Conservation (phyloP, 2,797 vertebrate genomes). For the Anabas testudineus region DNA sequence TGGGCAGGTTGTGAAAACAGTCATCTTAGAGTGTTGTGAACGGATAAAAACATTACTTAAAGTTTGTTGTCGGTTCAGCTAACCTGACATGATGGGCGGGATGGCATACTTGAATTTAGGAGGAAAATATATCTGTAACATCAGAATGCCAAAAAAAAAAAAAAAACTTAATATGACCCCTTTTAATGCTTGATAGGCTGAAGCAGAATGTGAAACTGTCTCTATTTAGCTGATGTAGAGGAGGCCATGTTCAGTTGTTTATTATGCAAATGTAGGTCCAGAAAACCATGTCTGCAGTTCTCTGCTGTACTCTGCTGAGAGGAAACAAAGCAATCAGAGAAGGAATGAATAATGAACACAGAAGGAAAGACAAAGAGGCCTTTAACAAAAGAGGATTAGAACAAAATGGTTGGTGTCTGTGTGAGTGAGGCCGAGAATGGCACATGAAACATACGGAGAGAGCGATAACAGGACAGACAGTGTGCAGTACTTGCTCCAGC, state of each 20-base stretch:
- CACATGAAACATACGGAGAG: conserved; percentile 61
- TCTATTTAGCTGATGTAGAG: too few relatives aligned
- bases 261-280: conserved; percentile 9
- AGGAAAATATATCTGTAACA: too few relatives aligned
- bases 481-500: conserved; percentile 50
- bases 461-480: conserved; percentile 57
- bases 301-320: conserved; percentile 9
- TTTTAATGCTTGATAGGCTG: not conserved
- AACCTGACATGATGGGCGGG: too few relatives aligned
- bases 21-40: too few relatives aligned
- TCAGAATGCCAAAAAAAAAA: too few relatives aligned
- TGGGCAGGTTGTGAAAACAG: too few relatives aligned
- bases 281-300: conserved; percentile 2
- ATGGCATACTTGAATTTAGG: too few relatives aligned
- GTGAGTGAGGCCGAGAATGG: conserved; percentile 32
- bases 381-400: conserved; percentile 71
- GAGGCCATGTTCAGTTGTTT: conserved; percentile 10
- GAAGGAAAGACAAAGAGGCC: conserved; percentile 65
- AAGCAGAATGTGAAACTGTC: not conserved
- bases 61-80: too few relatives aligned
- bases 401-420: conserved; percentile 44
- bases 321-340: conserved; percentile 41
- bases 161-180: too few relatives aligned
- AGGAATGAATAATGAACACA: conserved; percentile 53
- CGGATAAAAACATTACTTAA: too few relatives aligned